Base-by-base conservation (phyloP, 2,113 vertebrate species). In the Corythornis madagascariensis region DNA sequence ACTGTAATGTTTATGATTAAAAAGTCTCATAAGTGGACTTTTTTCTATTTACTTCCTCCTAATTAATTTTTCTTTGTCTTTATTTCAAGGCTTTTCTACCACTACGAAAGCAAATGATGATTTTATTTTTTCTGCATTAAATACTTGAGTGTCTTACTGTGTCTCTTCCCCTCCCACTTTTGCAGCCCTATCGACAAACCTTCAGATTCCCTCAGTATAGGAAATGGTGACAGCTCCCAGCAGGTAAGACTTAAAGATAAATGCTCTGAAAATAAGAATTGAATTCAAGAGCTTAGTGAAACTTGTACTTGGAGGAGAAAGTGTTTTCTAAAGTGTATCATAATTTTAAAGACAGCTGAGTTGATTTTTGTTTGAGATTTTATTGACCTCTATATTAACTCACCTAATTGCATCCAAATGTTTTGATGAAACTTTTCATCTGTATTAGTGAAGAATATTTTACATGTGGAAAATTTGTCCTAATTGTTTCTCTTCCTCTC, bases 121-220 rank as follows among this genome's bases (percentile, higher is more conserved):
- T 77, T 83, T 70, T 90, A 77, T 48, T 29, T 77, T 83, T 70
- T 90, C 74, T 48, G 18, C 0, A 0, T 75, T 50, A n/a, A 72
- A 18, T 90, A 43, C 22, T 78, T 25, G 16, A 65, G 11, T 75
- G 17, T 91, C 88, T 93, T 83, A 89, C 14, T 96, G 76, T 96
- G 42, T 95, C 45, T 90, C 90, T 79, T 79, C 50, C 60, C 93
- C 38, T 97, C n/a, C 96, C 56, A 83, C 47, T 82, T 96, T 97
- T 97, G 76, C 97, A 99, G 99, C 98, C 98, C 99, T 95, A 98
- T 98, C 71, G 99, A 99, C 96, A 99, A 99, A 98, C 98, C 98
- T 97, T 98, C 99, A 97, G 99, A 99, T 97, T 98, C 99, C 56
- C 97, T 99, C 88, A 98, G 98, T 98, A 98, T 99, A 98, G 98